phyloP scores from a whole-genome alignment of 1,140 invertebrate species.

The Monochamus saltuarius region DNA sequence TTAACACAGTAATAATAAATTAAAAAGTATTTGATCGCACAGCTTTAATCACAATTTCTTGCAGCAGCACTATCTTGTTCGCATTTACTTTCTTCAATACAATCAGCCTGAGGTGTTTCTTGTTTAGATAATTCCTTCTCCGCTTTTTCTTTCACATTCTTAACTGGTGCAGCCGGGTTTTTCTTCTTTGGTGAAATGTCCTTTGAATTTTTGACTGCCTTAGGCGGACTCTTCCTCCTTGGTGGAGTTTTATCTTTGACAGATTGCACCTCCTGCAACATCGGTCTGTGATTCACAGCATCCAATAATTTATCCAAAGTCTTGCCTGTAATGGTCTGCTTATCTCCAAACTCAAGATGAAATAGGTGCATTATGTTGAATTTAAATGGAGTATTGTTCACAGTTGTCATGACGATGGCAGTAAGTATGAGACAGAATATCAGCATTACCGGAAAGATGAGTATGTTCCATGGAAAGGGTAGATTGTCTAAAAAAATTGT shows the following conservation, averaged over 20 bases:
- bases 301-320: slow-evolving; percentile 17
- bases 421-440: slow-evolving; percentile 19
- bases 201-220: not conserved
- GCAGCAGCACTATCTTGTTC: no score
- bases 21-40: no score
- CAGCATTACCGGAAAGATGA: slow-evolving; percentile 29
- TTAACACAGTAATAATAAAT: no score
- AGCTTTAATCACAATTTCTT: no score
- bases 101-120: no score
- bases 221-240: not conserved
- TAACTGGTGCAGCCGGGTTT: not conserved
- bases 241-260: not conserved
- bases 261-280: slow-evolving; percentile 15
- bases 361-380: slow-evolving; percentile 25
- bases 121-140: no score
- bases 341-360: slow-evolving; percentile 20
- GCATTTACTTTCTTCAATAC: no score
- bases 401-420: slow-evolving; percentile 10
- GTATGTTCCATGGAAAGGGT: slow-evolving; percentile 24
- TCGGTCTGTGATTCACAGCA: slow-evolving; percentile 16
- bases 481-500: slow-evolving; percentile 21
- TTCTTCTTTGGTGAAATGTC: not conserved
- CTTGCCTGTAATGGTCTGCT: not conserved
- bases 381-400: slow-evolving; percentile 19
- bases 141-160: no score